Evolutionary conservation across 64 coral and sea anemone genomes (phyloP).

Genomic region (Acropora tenuis): DNA sequence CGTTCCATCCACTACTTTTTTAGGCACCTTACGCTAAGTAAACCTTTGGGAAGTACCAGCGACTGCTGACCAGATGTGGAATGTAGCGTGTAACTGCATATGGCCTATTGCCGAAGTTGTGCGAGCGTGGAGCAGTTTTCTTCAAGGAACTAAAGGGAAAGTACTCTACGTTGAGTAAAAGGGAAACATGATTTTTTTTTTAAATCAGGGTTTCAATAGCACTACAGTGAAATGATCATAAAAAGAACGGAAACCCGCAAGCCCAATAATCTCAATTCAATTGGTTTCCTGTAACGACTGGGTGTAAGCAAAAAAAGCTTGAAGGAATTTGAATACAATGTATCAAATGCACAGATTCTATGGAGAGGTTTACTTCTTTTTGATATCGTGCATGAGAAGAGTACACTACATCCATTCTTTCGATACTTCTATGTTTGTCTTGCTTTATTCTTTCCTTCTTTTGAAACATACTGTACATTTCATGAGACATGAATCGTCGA

Average conservation of each 20-base stretch:
- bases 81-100: constrained; percentile 60
- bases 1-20: constrained; percentile 26
- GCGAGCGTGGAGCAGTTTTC: constrained; percentile 62
- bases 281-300: background rate
- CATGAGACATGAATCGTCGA: no score
- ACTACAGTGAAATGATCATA: background rate
- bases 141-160: constrained; percentile 63
- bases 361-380: background rate
- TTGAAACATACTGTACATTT: background rate
- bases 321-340: background rate
- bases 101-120: constrained; percentile 60
- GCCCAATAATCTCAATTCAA: background rate
- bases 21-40: constrained; percentile 57
- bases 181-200: background rate
- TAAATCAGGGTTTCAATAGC: background rate
- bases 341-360: background rate
- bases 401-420: background rate
- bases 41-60: constrained; percentile 68
- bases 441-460: background rate
- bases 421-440: background rate
- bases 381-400: background rate
- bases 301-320: background rate
- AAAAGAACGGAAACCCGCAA: background rate
- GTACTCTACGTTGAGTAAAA: background rate
- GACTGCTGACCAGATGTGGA: constrained; percentile 71